These are phyloP conservation scores for Lophius americanus DNA, from an alignment of 2,797 vertebrate genomes.

Conservation along the genomic window DNA sequence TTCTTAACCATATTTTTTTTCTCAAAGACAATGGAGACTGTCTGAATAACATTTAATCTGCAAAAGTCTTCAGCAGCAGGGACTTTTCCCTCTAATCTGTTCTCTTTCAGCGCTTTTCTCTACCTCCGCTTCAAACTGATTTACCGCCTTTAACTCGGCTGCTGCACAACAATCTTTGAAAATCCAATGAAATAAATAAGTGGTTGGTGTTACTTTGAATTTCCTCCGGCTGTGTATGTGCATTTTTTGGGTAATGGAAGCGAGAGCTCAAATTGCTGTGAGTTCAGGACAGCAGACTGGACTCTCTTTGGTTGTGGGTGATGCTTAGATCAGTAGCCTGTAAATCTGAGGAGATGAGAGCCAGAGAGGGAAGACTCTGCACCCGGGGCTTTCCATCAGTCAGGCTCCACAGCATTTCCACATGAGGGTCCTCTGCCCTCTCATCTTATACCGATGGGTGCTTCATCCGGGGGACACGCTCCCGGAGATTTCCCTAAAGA, in stretches of 20 bases:
- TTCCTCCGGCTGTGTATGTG: slow-evolving; percentile 11
- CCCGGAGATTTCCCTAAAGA: slow-evolving; percentile 46
- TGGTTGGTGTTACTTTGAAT: slow-evolving; percentile 15
- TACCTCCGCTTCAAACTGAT: slow-evolving; percentile 19
- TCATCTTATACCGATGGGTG: slow-evolving; percentile 37
- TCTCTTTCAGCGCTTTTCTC: no score
- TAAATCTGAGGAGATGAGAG: slow-evolving; percentile 56
- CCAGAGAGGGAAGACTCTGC: slow-evolving; percentile 35
- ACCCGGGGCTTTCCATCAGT: slow-evolving; percentile 37
- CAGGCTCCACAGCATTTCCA: slow-evolving; percentile 22
- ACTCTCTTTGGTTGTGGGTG: slow-evolving; percentile 31
- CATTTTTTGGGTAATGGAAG: slow-evolving; percentile 12
- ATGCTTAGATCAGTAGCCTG: slow-evolving; percentile 50
- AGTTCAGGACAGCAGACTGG: slow-evolving; percentile 11
- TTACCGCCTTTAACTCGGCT: slow-evolving; percentile 13
- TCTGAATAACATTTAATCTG: slow-evolving; percentile 9
- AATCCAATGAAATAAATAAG: slow-evolving; percentile 4
- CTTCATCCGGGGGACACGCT: slow-evolving; percentile 23
- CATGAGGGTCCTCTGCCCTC: slow-evolving; percentile 37
- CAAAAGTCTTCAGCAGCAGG: slow-evolving; percentile 21
- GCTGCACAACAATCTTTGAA: slow-evolving; percentile 10
- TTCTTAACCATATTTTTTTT: slow-evolving; percentile 2
- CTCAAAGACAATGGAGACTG: background rate
- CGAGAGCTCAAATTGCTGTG: slow-evolving; percentile 20
- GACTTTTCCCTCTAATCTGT: slow-evolving; percentile 9